Conservation (phyloP, 2,113 vertebrate genomes). For the Gasterosteus nipponicus region DNA sequence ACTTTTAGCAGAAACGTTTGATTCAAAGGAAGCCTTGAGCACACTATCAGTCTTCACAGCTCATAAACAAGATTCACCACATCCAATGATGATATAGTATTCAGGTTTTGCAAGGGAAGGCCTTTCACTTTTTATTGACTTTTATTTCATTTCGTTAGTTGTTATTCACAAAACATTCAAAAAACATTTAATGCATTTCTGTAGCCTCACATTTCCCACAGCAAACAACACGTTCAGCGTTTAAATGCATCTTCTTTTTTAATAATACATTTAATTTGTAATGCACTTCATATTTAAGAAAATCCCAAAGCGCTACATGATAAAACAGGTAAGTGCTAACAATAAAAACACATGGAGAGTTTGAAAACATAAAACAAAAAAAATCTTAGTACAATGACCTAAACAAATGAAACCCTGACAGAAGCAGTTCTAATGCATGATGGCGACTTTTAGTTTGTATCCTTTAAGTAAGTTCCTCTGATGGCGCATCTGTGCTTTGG, state of each 20-base stretch:
- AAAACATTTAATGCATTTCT: neutral
- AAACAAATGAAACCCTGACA: neutral
- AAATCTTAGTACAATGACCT: neutral
- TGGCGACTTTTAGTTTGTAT: neutral
- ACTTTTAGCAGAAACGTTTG: conserved; percentile 55
- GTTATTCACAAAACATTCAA: neutral
- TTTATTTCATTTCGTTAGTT: neutral
- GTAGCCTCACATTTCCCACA: neutral
- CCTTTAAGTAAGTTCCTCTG: neutral
- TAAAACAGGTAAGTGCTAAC: no score
- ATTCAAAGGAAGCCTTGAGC: conserved; percentile 76
- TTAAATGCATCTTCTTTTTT: neutral
- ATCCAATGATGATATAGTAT: conserved; percentile 3
- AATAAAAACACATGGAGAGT: no score
- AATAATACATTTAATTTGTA: no score
- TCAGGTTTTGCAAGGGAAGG: neutral
- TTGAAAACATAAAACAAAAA: no score
- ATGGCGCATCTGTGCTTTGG: neutral
- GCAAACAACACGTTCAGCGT: neutral
- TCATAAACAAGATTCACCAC: conserved; percentile 61
- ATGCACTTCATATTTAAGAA: no score
- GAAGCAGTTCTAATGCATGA: neutral
- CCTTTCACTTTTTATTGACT: neutral
- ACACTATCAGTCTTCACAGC: conserved; percentile 66
- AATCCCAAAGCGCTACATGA: no score